These are phyloP conservation scores for Vanessa cardui DNA, from an alignment of 2,888 invertebrate genomes.

Conservation along the genomic window DNA sequence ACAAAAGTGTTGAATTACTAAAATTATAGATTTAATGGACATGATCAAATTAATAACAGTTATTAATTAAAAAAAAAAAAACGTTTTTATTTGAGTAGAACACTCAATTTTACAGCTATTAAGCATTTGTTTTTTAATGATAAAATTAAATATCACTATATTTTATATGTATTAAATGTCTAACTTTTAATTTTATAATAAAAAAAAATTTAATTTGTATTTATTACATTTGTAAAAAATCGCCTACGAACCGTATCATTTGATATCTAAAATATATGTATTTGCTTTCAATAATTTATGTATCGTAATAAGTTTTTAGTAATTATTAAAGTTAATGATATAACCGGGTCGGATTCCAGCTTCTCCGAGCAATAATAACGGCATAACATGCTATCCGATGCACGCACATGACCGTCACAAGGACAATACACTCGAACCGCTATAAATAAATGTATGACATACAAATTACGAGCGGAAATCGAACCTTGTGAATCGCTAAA, in stretches of 20 bases:
- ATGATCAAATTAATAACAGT: too few relatives aligned
- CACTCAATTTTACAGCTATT: too few relatives aligned
- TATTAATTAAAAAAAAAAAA: too few relatives aligned
- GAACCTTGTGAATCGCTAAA: constrained; percentile 2
- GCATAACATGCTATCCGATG: constrained; percentile 13
- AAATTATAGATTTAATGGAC: too few relatives aligned
- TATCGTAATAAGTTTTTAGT: background rate
- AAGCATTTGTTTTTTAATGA: too few relatives aligned
- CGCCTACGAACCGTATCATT: background rate
- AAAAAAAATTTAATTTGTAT: too few relatives aligned
- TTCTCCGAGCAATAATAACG: constrained; percentile 4
- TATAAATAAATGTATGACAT: constrained; percentile 14
- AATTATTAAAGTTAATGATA: background rate
- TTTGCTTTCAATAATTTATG: background rate
- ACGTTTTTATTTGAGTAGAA: too few relatives aligned
- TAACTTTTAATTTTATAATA: too few relatives aligned
- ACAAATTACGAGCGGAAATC: constrained; percentile 17
- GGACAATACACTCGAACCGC: constrained; percentile 13
- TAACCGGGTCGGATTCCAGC: background rate
- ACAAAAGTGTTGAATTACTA: too few relatives aligned
- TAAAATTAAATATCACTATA: too few relatives aligned
- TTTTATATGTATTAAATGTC: too few relatives aligned
- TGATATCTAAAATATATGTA: background rate
- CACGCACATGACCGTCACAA: constrained; percentile 14
- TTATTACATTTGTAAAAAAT: too few relatives aligned